Evolutionary conservation across 2,888 invertebrate genomes (phyloP).

Genomic region (Noctua comes): DNA sequence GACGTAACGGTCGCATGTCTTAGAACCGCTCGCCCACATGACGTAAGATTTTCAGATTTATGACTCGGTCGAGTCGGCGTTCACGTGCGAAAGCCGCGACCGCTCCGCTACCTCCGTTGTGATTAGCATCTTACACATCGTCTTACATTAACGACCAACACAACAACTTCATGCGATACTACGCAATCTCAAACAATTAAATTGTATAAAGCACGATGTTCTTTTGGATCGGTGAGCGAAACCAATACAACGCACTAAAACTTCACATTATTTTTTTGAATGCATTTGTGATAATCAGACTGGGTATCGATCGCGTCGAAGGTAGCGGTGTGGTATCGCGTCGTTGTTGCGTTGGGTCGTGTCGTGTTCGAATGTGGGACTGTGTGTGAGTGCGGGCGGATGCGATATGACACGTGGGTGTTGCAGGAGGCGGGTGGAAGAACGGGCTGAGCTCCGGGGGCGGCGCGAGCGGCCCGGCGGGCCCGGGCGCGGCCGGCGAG

Average conservation of each 20-base stretch:
- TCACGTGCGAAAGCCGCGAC: slow-evolving; percentile 3
- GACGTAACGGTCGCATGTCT: slow-evolving; percentile 58
- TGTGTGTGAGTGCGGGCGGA: background rate
- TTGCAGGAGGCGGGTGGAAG: slow-evolving; percentile 87
- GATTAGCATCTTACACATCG: slow-evolving; percentile 13
- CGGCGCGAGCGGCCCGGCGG: slow-evolving; percentile 47
- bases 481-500: slow-evolving; percentile 46
- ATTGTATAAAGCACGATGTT: background rate
- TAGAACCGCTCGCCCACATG: slow-evolving; percentile 64
- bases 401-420: slow-evolving; percentile 27
- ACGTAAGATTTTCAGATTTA: slow-evolving; percentile 86
- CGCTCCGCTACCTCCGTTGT: slow-evolving; percentile 6
- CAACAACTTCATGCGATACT: slow-evolving; percentile 1
- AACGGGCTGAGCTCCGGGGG: slow-evolving; percentile 80
- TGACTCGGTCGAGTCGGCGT: slow-evolving; percentile 6
- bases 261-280: background rate
- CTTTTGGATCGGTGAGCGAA: background rate
- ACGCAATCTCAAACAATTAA: background rate
- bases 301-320: background rate
- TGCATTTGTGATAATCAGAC: background rate
- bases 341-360: background rate
- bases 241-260: background rate
- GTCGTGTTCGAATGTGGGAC: background rate
- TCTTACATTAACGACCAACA: slow-evolving; percentile 6
- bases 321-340: slow-evolving; percentile 1